These are phyloP conservation scores for Pipra filicauda DNA, from an alignment of 2,113 vertebrate species.

Conservation along the genomic window DNA sequence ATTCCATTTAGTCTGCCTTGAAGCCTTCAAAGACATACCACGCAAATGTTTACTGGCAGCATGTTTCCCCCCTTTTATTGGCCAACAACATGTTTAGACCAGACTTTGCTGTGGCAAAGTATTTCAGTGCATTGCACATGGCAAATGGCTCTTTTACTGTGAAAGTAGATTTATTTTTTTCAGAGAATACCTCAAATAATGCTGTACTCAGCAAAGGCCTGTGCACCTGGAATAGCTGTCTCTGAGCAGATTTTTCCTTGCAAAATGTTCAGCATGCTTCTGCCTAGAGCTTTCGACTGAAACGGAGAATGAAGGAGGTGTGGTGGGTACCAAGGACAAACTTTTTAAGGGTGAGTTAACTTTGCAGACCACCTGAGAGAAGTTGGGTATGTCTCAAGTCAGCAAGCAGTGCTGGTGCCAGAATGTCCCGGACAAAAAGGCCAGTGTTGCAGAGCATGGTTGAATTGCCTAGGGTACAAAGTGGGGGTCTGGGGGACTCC, in stretches of 20 bases:
- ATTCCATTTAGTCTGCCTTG: constrained; percentile 69
- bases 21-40: constrained; percentile 71
- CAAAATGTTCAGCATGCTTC: background rate
- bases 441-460: background rate
- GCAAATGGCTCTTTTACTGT: constrained; percentile 53
- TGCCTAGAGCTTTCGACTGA: background rate
- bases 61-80: constrained; percentile 62
- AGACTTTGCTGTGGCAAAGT: constrained; percentile 66
- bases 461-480: constrained; percentile 2
- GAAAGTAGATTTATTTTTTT: constrained; percentile 2
- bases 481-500: background rate
- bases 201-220: constrained; percentile 53
- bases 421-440: background rate
- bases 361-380: constrained; percentile 34
- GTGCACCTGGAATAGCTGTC: constrained; percentile 42
- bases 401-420: background rate
- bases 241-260: constrained; percentile 25
- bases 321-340: background rate
- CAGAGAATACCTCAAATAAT: constrained; percentile 39
- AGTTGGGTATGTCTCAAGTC: background rate
- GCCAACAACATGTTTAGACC: constrained; percentile 68
- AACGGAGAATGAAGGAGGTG: background rate
- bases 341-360: background rate
- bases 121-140: constrained; percentile 46
- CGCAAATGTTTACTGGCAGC: constrained; percentile 68